Conservation (phyloP, 1,140 invertebrate species). For the Sminthurinus signatus region DNA sequence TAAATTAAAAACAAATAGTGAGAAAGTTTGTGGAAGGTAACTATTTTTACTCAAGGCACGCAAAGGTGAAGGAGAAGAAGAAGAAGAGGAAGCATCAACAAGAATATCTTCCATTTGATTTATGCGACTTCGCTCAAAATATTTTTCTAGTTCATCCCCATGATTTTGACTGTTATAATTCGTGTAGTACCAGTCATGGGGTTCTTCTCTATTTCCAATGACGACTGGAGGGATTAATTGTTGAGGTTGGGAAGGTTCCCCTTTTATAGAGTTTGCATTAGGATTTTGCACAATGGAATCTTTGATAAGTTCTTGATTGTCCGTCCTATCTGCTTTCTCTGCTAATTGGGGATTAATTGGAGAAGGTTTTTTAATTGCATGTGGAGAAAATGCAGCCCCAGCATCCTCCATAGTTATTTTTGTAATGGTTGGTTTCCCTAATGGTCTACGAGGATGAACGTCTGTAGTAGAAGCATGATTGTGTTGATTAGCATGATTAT, state of each 20-base stretch:
- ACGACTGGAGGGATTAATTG: conserved; percentile 33
- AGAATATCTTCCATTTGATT: conserved; percentile 6
- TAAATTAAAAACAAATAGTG: no score
- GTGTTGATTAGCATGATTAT: not conserved
- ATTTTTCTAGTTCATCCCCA: conserved; percentile 35
- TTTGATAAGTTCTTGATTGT: not conserved
- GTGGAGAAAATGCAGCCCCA: not conserved
- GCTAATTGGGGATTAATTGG: not conserved
- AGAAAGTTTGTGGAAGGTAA: not conserved
- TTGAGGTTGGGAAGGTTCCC: conserved; percentile 7
- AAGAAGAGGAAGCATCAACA: not conserved
- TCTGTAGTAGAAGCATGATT: conserved; percentile 1
- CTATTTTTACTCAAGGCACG: not conserved
- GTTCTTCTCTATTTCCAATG: conserved; percentile 45
- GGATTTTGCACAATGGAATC: not conserved
- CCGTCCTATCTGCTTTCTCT: no score
- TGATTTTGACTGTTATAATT: conserved; percentile 59
- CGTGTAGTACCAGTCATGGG: conserved; percentile 67
- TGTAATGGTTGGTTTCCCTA: conserved; percentile 37
- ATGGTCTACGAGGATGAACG: conserved; percentile 17
- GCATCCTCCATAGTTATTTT: conserved; percentile 33
- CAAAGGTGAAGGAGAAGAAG: not conserved
- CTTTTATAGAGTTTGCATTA: not conserved
- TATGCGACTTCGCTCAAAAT: conserved; percentile 27
- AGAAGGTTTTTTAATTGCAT: not conserved